phyloP scores from a whole-genome alignment of 2,113 vertebrate genomes.

The Oncorhynchus masou region DNA sequence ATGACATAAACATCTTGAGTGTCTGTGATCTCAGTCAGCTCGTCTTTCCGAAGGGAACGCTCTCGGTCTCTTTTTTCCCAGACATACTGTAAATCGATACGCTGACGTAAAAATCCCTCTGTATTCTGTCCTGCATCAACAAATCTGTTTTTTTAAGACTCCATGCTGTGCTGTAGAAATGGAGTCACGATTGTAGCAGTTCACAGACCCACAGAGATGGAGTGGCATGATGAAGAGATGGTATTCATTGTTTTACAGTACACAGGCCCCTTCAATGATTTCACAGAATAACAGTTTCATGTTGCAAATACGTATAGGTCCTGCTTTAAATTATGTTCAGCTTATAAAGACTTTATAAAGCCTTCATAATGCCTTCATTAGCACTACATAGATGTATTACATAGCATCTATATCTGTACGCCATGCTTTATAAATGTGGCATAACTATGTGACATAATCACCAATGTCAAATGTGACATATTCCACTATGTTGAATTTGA shows the following conservation, averaged over 20 bases:
- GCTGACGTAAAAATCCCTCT: not conserved
- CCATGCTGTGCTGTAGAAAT: not conserved
- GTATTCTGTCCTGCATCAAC: constrained; percentile 1
- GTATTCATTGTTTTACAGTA: constrained; percentile 24
- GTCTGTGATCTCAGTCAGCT: constrained; percentile 49
- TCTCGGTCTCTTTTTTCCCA: constrained; percentile 29
- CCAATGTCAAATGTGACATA: no score
- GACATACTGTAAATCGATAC: constrained; percentile 39
- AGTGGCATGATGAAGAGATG: constrained; percentile 17
- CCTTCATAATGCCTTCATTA: no score
- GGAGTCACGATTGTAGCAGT: constrained; percentile 19
- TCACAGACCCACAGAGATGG: constrained; percentile 21
- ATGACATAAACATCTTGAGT: constrained; percentile 40
- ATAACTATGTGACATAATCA: no score
- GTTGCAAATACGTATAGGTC: no score
- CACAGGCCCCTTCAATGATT: constrained; percentile 21
- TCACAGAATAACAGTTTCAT: constrained; percentile 24
- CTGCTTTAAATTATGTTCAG: no score
- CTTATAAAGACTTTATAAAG: no score
- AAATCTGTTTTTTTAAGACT: not conserved
- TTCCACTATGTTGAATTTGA: no score
- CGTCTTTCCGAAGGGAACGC: constrained; percentile 48
- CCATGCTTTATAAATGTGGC: no score
- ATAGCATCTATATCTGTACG: no score
- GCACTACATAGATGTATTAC: no score